phyloP scores from a whole-genome alignment of 1,140 invertebrate species.

The Myzus persicae region DNA sequence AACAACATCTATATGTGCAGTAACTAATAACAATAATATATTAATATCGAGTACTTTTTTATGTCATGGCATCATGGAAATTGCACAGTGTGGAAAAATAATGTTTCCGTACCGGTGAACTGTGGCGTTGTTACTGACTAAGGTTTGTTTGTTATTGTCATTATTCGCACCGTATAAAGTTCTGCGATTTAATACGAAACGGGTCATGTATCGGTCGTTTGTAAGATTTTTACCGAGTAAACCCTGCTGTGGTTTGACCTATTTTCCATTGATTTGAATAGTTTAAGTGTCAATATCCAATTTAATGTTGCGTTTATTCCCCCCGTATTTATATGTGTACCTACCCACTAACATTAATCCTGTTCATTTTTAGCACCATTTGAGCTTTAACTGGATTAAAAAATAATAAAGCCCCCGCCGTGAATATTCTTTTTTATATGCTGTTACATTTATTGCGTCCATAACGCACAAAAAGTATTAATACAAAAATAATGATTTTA shows the following conservation, averaged over 20 bases:
- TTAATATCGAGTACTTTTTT: neutral
- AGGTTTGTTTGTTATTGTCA: neutral
- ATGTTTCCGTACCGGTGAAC: neutral
- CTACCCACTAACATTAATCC: neutral
- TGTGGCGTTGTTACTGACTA: neutral
- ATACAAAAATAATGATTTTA: neutral
- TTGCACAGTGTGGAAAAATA: neutral
- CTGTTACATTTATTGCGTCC: no score
- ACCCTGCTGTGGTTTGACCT: neutral
- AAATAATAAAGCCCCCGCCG: neutral
- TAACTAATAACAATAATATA: neutral
- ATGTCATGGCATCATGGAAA: neutral
- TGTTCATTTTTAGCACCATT: neutral
- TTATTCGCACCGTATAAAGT: neutral
- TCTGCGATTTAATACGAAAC: neutral
- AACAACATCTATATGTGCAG: neutral
- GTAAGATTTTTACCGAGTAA: neutral
- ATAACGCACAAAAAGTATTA: neutral
- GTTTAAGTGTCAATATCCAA: conserved; percentile 4
- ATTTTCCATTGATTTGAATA: conserved; percentile 7
- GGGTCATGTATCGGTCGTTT: neutral
- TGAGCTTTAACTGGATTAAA: conserved; percentile 7
- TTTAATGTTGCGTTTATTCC: neutral
- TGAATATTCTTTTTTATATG: neutral
- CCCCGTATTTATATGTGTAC: neutral